phyloP scores from a whole-genome alignment of 2,113 vertebrate genomes.

The Oreochromis niloticus region DNA sequence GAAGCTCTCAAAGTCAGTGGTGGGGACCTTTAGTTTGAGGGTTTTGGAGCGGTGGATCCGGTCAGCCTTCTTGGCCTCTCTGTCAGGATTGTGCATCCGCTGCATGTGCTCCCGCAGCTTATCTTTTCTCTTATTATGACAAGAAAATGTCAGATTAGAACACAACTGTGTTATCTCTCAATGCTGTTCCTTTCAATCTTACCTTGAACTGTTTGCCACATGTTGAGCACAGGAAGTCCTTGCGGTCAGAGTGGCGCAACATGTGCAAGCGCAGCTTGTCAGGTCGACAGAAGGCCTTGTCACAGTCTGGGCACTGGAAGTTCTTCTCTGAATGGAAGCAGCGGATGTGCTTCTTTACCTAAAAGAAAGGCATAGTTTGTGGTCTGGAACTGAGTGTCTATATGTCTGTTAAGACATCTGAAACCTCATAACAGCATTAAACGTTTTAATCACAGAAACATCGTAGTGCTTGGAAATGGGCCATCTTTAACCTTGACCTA shows the following conservation, averaged over 20 bases:
- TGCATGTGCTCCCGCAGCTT: slow-evolving; percentile 98
- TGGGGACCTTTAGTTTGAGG: slow-evolving; percentile 88
- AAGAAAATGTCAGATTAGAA: background rate
- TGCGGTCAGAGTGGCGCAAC: slow-evolving; percentile 93
- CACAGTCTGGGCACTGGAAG: slow-evolving; percentile 92
- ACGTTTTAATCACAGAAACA: background rate
- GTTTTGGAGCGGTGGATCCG: slow-evolving; percentile 89
- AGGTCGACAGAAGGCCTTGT: slow-evolving; percentile 94
- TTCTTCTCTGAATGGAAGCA: slow-evolving; percentile 97
- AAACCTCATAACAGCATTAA: background rate
- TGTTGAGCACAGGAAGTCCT: slow-evolving; percentile 96
- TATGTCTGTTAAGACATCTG: background rate
- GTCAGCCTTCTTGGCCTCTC: slow-evolving; percentile 93
- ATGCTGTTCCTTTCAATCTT: background rate
- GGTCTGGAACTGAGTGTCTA: background rate
- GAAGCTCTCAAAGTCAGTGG: slow-evolving; percentile 94
- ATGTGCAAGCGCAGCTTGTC: slow-evolving; percentile 96
- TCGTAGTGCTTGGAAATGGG: background rate
- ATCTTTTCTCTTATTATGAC: slow-evolving; percentile 84
- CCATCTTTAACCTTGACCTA: background rate
- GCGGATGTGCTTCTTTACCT: slow-evolving; percentile 97
- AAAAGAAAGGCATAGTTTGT: background rate
- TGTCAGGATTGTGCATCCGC: slow-evolving; percentile 96
- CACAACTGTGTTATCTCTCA: background rate
- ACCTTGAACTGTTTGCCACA: slow-evolving; percentile 99